A percentile compares a stretch with the other conserved stretches of the same genome.
These are phyloP conservation scores for Poeciliopsis turneri DNA, from an alignment of 2,797 vertebrate species.

Conservation along the genomic window DNA sequence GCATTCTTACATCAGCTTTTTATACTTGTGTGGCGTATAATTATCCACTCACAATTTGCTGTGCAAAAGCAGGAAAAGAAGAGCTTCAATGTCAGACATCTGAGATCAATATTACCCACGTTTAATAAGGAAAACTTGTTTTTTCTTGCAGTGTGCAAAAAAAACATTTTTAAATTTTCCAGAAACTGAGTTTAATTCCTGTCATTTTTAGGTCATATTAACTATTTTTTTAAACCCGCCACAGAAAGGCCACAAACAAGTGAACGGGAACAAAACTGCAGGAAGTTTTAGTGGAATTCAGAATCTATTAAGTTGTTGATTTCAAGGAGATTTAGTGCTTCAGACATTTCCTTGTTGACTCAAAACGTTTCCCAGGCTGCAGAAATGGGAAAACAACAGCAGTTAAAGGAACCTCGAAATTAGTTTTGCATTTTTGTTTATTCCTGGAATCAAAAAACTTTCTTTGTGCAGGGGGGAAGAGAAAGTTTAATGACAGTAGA, in stretches of 20 bases:
- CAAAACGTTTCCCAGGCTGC: conserved; percentile 12
- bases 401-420: neutral
- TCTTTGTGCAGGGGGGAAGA: neutral
- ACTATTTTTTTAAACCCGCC: conserved; percentile 9
- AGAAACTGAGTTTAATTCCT: neutral
- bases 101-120: neutral
- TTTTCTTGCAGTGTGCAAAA: neutral
- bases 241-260: conserved; percentile 30
- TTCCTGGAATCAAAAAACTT: neutral
- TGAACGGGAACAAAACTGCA: conserved; percentile 15
- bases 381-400: neutral
- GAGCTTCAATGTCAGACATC: conserved; percentile 1
- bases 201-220: neutral
- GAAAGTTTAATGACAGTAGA: neutral
- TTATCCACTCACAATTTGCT: neutral
- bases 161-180: neutral
- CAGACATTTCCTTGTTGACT: conserved; percentile 23
- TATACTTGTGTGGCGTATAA: neutral
- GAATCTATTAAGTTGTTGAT: conserved; percentile 38
- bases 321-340: conserved; percentile 31
- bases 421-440: neutral
- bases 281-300: conserved; percentile 19
- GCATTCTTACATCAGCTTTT: neutral
- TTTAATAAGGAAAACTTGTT: neutral
- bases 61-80: neutral